A percentile compares a stretch with the other conserved stretches of the same genome.
Evolutionary conservation across 2,888 invertebrate genomes (phyloP).

Genomic region (Polyploca ridens): DNA sequence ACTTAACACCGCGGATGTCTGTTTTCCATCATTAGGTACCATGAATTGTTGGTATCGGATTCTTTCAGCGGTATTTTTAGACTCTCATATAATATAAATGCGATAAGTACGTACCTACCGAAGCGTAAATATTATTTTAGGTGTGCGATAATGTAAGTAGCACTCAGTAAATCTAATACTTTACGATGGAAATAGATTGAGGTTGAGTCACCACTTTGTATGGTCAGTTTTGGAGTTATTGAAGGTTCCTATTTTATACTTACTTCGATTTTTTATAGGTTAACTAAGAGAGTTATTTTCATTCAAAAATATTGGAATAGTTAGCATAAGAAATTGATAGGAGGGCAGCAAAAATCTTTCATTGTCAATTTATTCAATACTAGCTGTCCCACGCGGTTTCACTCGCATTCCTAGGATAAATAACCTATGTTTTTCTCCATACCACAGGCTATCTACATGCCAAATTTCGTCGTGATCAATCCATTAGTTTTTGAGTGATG

Average conservation of each 20-base stretch:
- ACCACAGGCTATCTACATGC: too few relatives aligned
- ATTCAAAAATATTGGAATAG: too few relatives aligned
- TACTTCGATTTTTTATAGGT: too few relatives aligned
- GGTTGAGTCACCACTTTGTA: conserved; percentile 1
- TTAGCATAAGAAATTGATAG: too few relatives aligned
- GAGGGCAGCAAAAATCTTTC: too few relatives aligned
- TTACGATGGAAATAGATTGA: conserved; percentile 3
- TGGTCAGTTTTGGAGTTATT: neutral
- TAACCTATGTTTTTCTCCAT: too few relatives aligned
- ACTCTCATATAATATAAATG: conserved; percentile 18
- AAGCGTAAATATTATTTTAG: conserved; percentile 36
- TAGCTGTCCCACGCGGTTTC: too few relatives aligned
- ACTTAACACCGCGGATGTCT: conserved; percentile 60
- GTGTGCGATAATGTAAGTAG: conserved; percentile 10
- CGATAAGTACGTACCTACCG: conserved; percentile 15
- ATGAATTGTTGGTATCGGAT: conserved; percentile 43
- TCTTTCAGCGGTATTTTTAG: conserved; percentile 54
- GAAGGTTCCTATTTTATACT: neutral
- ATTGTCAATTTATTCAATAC: too few relatives aligned
- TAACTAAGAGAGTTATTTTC: too few relatives aligned
- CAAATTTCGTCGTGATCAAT: too few relatives aligned
- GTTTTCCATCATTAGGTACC: conserved; percentile 55
- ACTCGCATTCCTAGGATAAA: too few relatives aligned
- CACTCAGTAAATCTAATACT: conserved; percentile 6
- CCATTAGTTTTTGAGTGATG: too few relatives aligned